These are phyloP conservation scores for Hermaeophaga mercurialis DNA, from an alignment of 2,888 invertebrate genomes.

Conservation along the genomic window DNA sequence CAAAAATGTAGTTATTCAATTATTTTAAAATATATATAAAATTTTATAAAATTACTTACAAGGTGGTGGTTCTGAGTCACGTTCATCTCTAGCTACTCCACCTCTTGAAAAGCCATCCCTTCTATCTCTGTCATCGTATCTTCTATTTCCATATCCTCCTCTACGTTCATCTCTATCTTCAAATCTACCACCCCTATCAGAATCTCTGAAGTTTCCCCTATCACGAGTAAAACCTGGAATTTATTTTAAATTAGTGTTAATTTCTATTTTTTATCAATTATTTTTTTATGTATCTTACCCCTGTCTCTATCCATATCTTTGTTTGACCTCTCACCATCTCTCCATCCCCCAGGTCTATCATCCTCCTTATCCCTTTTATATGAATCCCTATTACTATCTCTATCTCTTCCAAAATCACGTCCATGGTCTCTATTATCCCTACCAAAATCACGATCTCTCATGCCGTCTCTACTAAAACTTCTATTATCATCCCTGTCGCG, in stretches of 20 bases:
- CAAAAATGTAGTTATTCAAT: background rate
- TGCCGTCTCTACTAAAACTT: conserved; percentile 45
- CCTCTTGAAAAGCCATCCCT: conserved; percentile 38
- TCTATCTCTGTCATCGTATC: conserved; percentile 42
- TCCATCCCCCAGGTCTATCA: conserved; percentile 46
- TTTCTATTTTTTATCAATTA: no score
- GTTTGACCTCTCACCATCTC: conserved; percentile 48
- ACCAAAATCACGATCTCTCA: conserved; percentile 34
- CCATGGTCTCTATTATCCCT: conserved; percentile 44
- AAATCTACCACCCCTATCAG: conserved; percentile 34
- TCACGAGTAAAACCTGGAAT: conserved; percentile 36
- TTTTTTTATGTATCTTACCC: conserved; percentile 1
- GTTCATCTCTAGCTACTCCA: conserved; percentile 25
- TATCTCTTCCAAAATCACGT: conserved; percentile 52
- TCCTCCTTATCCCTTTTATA: conserved; percentile 31
- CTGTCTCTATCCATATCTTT: conserved; percentile 47
- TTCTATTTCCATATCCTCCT: conserved; percentile 42
- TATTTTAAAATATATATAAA: no score
- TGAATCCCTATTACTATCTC: conserved; percentile 44
- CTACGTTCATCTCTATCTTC: conserved; percentile 46
- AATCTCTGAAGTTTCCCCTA: conserved; percentile 32
- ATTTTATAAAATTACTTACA: conserved; percentile 18
- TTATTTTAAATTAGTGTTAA: no score
- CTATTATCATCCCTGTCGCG: conserved; percentile 45
- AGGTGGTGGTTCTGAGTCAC: conserved; percentile 27